Evolutionary conservation across 2,113 vertebrate species (phyloP).

Genomic region (Gavialis gangeticus): DNA sequence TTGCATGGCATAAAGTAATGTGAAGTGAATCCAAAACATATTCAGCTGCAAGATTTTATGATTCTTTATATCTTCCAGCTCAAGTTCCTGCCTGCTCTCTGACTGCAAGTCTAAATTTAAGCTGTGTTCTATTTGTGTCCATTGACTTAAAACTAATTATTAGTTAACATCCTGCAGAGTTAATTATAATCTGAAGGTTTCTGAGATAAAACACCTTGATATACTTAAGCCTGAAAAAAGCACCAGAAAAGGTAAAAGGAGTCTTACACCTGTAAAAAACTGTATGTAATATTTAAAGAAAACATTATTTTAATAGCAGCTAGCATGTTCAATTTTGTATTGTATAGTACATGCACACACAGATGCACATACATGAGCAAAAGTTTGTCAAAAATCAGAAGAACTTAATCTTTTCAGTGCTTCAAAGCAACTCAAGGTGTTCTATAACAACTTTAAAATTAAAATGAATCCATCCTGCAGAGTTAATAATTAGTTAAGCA

Average conservation of each 20-base stretch:
- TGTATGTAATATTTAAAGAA: neutral
- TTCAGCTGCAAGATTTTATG: neutral
- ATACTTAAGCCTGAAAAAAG: neutral
- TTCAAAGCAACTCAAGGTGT: conserved; percentile 16
- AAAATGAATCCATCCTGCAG: conserved; percentile 11
- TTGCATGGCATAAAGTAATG: neutral
- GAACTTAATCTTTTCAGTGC: neutral
- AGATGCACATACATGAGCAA: neutral
- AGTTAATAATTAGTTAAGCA: conserved; percentile 51
- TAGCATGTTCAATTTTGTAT: neutral
- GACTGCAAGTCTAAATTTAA: neutral
- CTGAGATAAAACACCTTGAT: neutral
- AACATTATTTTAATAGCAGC: neutral
- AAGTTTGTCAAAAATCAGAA: neutral
- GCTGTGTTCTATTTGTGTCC: neutral
- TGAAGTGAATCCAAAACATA: neutral
- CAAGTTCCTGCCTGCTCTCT: neutral
- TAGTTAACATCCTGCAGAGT: neutral
- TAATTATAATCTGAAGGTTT: neutral
- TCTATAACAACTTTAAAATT: neutral
- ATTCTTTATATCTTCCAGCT: neutral
- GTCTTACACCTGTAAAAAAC: neutral
- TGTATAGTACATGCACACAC: no score
- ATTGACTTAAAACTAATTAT: neutral
- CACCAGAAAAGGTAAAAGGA: neutral